Base-by-base conservation (phyloP, 2,113 vertebrate species). In the Prionailurus bengalensis region DNA sequence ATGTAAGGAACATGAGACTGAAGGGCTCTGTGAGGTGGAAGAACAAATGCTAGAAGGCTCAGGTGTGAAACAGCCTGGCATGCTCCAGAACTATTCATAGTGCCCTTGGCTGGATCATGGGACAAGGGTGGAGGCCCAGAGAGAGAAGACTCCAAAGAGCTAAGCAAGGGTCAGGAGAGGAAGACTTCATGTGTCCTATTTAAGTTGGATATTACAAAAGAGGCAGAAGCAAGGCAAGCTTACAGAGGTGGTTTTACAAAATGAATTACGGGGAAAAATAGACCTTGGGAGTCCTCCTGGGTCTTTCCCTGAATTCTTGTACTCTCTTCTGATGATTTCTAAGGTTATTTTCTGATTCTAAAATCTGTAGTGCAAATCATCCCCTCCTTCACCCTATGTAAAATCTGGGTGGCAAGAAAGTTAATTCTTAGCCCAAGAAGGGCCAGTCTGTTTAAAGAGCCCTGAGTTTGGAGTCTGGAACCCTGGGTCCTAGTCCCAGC, bases 301-400 rank as follows among this genome's bases (percentile, higher is more conserved):
- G 7, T 79, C n/a, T 93, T 88, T 51, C 7, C 7, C 82, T 92
- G 66, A 84, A 88, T 87, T 79, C 16, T 63, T 68, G 5, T 68
- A 93, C 21, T 96, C 36, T 87, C 9, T 87, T 96, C 85, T 84
- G 17, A 91, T 88, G 11, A 81, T 42, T 79, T 79, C 36, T 74
- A 55, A 91, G 8, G 48, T 88, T 88, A 23, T 36, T 80, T 96
- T 90, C 29, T 3, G 55, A 73, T 89, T 86, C 74, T 82, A 89
- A 95, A 96, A 36, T 76, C 45, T 82, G n/a, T 33, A 11, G 13
- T 76, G 17, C 61, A 74, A 91, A 51, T 91, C 70, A 17, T 53
- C 27, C 21, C 45, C 12, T 42, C 31, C 14, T 83, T 63, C 70
- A 73, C 31, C 68, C 11, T 86, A 31, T 65, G 68, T 83, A 95